These are phyloP conservation scores for Myripristis jacobus DNA, from an alignment of 2,797 vertebrate species.

Conservation along the genomic window DNA sequence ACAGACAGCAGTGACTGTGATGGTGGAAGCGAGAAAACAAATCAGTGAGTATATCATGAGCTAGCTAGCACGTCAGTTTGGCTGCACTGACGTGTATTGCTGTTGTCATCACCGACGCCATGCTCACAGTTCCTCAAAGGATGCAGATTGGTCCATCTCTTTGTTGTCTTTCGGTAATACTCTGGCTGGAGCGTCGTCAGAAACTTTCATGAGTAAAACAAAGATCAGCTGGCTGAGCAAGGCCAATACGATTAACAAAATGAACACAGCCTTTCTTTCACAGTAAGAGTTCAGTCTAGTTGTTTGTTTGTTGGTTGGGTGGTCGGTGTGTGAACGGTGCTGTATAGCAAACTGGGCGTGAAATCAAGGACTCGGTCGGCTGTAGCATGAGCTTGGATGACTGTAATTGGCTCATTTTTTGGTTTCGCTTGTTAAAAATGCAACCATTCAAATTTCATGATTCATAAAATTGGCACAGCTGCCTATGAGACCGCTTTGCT, in stretches of 20 bases:
- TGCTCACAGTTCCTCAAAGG: too few species aligned
- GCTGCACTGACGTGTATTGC: too few species aligned
- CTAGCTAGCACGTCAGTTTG: too few species aligned
- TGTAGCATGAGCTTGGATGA: neutral
- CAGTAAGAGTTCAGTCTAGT: neutral
- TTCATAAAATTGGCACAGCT: neutral
- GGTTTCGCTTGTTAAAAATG: slow-evolving; percentile 8
- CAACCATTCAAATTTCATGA: neutral
- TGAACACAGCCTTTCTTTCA: slow-evolving; percentile 1
- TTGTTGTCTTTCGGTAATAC: too few species aligned
- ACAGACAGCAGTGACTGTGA: too few species aligned
- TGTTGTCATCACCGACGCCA: too few species aligned
- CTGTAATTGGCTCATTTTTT: neutral
- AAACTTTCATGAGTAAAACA: too few species aligned
- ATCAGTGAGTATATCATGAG: too few species aligned
- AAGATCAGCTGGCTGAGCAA: too few species aligned
- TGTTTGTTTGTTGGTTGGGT: neutral
- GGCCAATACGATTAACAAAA: neutral
- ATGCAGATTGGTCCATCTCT: too few species aligned
- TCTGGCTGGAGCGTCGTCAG: too few species aligned
- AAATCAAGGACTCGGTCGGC: slow-evolving; percentile 1
- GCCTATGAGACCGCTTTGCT: neutral
- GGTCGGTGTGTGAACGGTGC: neutral
- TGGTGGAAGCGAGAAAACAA: too few species aligned
- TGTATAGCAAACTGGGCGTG: neutral